Base-by-base conservation (phyloP, 2,113 vertebrate genomes). In the Phycodurus eques region DNA sequence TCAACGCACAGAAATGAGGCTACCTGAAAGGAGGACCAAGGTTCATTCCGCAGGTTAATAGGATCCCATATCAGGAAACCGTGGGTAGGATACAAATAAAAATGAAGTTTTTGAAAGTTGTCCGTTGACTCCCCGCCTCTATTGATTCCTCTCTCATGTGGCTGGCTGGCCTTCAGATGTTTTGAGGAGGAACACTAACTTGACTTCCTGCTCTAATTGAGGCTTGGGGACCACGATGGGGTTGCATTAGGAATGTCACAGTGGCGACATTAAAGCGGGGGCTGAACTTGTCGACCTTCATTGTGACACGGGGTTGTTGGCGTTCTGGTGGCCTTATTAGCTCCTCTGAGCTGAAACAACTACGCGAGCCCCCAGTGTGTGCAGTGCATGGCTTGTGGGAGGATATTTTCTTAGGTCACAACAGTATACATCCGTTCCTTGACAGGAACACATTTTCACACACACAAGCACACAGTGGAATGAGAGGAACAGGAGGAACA, bases 21-120 rank as follows among this genome's bases (percentile, higher is more conserved):
- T 46, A 80, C 75, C 81, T 73, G 80, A 79, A 67, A 49, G 70
- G 39, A 60, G 68, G 80, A 44, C 42, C 1, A 75, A 78, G 73
- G 85, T 84, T 86, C 85, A 80, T 54, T 78, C 72, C 4, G 39
- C 0, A 17, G 86, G 88, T 89, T 90, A 89, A 90, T 78, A 82
- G 82, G 85, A 72, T 87, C 85, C 68, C 15, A 11, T 81, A 47
- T 74, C 80, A 84, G 73, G 77, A 86, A 88, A 88, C 83, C 69
- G 70, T 44, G 66, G 78, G 76, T 59, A 69, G 63, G 70, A 74
- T 63, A 54, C 39, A 62, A 76, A 70, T 4, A 51, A 74, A 77
- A 20, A 63, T 78, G n/a, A 43, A 5, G n/a, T 44, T 80, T 19
- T 33, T 2, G 1, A 66, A 72, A 27, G 10, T 47, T n/a, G 76